A percentile compares a stretch with the other conserved stretches of the same genome.
These are phyloP conservation scores for Puma concolor DNA, from an alignment of 2,113 vertebrate species.

Conservation along the genomic window DNA sequence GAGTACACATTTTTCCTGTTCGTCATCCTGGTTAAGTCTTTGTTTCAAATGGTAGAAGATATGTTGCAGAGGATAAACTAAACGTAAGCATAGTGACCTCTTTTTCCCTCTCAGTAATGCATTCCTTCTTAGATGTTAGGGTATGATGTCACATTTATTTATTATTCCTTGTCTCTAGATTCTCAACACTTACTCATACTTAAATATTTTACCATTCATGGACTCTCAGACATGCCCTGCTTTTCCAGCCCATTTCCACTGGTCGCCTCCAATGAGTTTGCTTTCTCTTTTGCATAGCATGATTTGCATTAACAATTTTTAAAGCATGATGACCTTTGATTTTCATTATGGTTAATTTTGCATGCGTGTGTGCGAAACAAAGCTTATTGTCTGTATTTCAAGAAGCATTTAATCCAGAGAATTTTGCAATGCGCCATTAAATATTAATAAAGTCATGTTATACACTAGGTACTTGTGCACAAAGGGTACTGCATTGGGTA, in stretches of 20 bases:
- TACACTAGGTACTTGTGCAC: not conserved
- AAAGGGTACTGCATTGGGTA: not conserved
- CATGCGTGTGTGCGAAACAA: not conserved
- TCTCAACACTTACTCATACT: not conserved
- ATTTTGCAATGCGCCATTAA: not conserved
- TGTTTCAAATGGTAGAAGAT: not conserved
- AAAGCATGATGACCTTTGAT: not conserved
- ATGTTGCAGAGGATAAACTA: not conserved
- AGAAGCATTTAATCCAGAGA: not conserved
- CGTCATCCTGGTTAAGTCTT: not conserved
- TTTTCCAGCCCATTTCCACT: not conserved
- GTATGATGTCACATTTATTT: not conserved
- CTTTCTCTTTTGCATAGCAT: not conserved
- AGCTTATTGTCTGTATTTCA: not conserved
- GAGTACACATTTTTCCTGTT: not conserved
- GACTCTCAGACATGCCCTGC: not conserved
- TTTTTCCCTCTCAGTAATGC: not conserved
- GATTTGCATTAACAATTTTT: not conserved
- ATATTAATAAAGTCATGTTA: not conserved
- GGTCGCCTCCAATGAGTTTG: not conserved
- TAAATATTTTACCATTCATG: not conserved
- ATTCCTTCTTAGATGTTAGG: not conserved
- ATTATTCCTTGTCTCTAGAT: not conserved
- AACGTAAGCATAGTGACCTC: not conserved
- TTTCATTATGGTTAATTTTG: not conserved